Evolutionary conservation across 2,888 invertebrate genomes (phyloP).

Genomic region (Drosophila antonietae): DNA sequence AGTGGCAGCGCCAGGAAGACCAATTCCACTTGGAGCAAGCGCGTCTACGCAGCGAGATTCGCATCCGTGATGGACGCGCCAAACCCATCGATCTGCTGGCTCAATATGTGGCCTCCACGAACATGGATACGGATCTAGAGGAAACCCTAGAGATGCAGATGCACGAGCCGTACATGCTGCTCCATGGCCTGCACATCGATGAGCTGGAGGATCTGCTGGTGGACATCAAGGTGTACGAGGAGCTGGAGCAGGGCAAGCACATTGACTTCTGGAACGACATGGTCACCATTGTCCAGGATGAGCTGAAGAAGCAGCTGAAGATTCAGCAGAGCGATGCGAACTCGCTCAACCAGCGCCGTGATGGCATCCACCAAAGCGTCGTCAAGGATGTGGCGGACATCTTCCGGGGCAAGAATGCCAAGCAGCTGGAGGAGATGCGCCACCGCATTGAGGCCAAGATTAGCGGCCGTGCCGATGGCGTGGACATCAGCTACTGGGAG

Average conservation of each 20-base stretch:
- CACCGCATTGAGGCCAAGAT: conserved; percentile 94
- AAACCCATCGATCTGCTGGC: conserved; percentile 99
- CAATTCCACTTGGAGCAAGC: conserved; percentile 99
- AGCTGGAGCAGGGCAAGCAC: conserved; percentile 95
- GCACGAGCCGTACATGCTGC: conserved; percentile 98
- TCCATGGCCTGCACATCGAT: conserved; percentile 94
- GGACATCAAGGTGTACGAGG: conserved; percentile 97
- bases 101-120: conserved; percentile 92
- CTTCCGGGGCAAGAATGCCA: conserved; percentile 96
- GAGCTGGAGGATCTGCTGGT: conserved; percentile 98
- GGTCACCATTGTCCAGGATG: conserved; percentile 96
- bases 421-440: conserved; percentile 93
- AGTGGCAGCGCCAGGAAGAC: conserved; percentile 98
- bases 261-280: conserved; percentile 98
- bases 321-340: conserved; percentile 88
- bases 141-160: conserved; percentile 99
- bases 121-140: conserved; percentile 94
- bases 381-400: conserved; percentile 94
- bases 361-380: conserved; percentile 94
- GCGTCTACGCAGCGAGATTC: conserved; percentile 94
- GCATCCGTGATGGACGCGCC: conserved; percentile 98
- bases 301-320: conserved; percentile 93
- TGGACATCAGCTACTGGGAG: conserved; percentile 99
- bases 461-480: conserved; percentile 92
- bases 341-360: conserved; percentile 85